Percentiles rank a stretch among this genome's conserved stretches.
Conservation (phyloP, 2,113 vertebrate genomes). For the Rafetus swinhoei region DNA sequence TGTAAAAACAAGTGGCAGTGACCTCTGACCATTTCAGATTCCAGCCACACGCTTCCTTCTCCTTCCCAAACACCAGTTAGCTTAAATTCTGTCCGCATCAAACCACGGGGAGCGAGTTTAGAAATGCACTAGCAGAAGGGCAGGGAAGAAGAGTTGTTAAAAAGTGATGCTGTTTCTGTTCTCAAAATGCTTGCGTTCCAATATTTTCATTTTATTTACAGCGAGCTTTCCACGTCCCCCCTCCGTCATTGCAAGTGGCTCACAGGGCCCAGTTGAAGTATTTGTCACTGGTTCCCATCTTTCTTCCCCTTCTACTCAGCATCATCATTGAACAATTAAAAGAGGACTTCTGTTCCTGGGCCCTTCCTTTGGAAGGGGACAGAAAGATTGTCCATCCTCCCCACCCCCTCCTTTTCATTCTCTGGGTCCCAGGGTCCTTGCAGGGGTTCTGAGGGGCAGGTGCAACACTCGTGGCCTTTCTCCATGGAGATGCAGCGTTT, state of each 20-base stretch:
- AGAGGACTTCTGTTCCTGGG: not conserved
- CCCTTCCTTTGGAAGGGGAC: not conserved
- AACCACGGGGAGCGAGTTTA: not conserved
- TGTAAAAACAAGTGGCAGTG: not conserved
- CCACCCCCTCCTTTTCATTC: not conserved
- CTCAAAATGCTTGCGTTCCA: not conserved
- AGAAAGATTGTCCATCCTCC: not conserved
- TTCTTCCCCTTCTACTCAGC: not conserved
- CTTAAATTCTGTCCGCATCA: not conserved
- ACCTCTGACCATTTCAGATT: not conserved
- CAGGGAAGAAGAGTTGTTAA: not conserved
- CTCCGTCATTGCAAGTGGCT: not conserved
- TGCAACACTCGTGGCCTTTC: not conserved
- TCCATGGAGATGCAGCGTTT: not conserved
- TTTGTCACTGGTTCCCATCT: not conserved
- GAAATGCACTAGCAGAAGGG: not conserved
- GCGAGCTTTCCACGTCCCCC: not conserved
- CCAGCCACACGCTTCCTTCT: not conserved
- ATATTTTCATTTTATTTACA: not conserved
- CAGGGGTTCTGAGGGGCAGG: not conserved
- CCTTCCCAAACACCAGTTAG: not conserved
- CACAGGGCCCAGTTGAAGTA: rapidly evolving
- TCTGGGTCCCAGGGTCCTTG: not conserved
- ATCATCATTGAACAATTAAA: rapidly evolving
- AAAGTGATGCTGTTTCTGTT: not conserved